Evolutionary conservation across 2,888 invertebrate species (phyloP).

Genomic region (Operophtera brumata): DNA sequence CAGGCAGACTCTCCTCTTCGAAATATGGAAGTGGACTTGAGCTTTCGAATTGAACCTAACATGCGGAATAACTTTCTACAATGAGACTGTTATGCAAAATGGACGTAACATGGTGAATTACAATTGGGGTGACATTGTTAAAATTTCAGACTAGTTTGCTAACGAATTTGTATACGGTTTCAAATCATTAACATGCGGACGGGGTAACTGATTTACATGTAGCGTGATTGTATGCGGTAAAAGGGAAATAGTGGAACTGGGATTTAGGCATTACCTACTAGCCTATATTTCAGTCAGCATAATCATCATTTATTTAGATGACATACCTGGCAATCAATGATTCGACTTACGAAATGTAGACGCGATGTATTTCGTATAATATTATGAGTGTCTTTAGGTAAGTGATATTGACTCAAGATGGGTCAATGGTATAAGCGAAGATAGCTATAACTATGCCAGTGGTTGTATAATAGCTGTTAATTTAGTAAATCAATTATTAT

Average conservation of each 20-base stretch:
- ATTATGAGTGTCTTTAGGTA: no score
- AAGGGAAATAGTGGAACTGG: constrained; percentile 30
- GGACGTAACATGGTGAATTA: constrained; percentile 71
- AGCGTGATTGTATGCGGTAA: constrained; percentile 32
- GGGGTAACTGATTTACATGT: constrained; percentile 36
- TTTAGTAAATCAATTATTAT: no score
- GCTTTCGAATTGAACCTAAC: constrained; percentile 69
- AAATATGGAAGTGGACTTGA: constrained; percentile 71
- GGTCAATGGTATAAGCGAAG: no score
- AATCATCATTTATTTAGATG: not conserved
- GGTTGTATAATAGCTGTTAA: no score
- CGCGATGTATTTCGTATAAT: no score
- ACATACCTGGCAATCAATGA: not conserved
- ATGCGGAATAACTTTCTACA: constrained; percentile 74
- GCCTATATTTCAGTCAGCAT: constrained; percentile 22
- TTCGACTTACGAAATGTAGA: not conserved
- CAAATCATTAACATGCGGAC: constrained; percentile 38
- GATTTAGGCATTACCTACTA: constrained; percentile 12
- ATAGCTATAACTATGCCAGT: no score
- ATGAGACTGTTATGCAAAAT: constrained; percentile 75
- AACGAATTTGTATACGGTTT: constrained; percentile 61
- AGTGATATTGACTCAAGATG: no score
- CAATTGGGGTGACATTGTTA: constrained; percentile 62
- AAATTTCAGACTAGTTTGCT: constrained; percentile 31
- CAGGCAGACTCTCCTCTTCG: constrained; percentile 64